Conservation (phyloP, 2,888 invertebrate species). For the Acrobasis consociella region DNA sequence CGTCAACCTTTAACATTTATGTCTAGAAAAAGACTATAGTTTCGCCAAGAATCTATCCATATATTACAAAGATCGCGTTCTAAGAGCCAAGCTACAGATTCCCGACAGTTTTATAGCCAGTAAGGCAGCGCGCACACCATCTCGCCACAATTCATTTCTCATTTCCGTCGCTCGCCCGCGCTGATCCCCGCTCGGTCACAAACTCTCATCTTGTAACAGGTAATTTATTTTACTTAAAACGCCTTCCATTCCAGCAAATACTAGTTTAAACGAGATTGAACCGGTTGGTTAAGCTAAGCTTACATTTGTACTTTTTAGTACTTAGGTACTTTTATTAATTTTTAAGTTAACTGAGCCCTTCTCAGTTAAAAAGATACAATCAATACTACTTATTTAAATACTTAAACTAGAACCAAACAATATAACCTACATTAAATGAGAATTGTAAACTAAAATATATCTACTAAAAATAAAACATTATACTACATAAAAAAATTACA, state of each 20-base stretch:
- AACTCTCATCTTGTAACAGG: slow-evolving; percentile 57
- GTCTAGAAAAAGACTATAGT: too few relatives aligned
- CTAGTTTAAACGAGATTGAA: slow-evolving; percentile 45
- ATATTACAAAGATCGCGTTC: slow-evolving; percentile 20
- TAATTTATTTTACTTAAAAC: slow-evolving; percentile 64
- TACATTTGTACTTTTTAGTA: slow-evolving; percentile 31
- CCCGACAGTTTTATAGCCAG: slow-evolving; percentile 18
- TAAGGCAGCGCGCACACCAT: slow-evolving; percentile 34
- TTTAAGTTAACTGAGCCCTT: too few relatives aligned
- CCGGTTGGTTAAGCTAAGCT: slow-evolving; percentile 36
- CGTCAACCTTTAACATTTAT: too few relatives aligned
- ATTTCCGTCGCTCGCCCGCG: slow-evolving; percentile 54
- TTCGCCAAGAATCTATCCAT: not conserved
- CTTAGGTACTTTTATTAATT: slow-evolving; percentile 25
- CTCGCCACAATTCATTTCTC: slow-evolving; percentile 65
- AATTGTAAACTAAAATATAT: too few relatives aligned
- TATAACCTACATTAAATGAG: too few relatives aligned
- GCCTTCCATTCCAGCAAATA: slow-evolving; percentile 56
- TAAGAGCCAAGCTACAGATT: slow-evolving; percentile 20
- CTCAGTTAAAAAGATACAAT: too few relatives aligned
- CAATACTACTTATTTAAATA: too few relatives aligned
- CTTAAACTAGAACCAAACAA: too few relatives aligned
- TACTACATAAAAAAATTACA: too few relatives aligned
- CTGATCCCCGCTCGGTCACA: slow-evolving; percentile 56
- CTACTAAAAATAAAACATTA: too few relatives aligned